Evolutionary conservation across 1,140 invertebrate species (phyloP).

Genomic region (Ganaspis sp.): DNA sequence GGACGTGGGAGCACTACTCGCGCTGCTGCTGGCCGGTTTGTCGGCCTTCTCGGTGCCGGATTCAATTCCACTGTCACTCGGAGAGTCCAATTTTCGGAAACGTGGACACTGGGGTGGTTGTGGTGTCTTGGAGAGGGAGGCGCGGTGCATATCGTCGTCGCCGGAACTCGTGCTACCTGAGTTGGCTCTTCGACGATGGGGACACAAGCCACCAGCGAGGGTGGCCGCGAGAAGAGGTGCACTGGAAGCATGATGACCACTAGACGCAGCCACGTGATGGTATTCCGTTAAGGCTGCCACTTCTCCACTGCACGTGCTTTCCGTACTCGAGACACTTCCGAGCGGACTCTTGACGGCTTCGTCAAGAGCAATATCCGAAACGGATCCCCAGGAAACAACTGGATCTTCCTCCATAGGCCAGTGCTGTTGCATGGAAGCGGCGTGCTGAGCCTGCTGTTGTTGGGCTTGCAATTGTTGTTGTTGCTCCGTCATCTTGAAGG

Average conservation of each 20-base stretch:
- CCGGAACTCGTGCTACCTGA: slow-evolving; percentile 85
- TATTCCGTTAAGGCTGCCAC: slow-evolving; percentile 81
- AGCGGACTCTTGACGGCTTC: slow-evolving; percentile 89
- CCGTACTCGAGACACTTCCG: slow-evolving; percentile 90
- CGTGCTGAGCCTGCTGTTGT: slow-evolving; percentile 65
- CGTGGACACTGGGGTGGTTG: slow-evolving; percentile 77
- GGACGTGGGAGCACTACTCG: slow-evolving; percentile 84
- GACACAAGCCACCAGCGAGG: slow-evolving; percentile 82
- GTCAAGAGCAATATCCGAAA: slow-evolving; percentile 82
- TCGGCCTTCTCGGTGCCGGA: slow-evolving; percentile 91
- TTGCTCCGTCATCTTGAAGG: slow-evolving; percentile 93
- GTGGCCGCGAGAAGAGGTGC: slow-evolving; percentile 87
- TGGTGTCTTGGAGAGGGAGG: slow-evolving; percentile 77
- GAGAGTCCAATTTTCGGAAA: slow-evolving; percentile 90
- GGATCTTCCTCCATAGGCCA: slow-evolving; percentile 74
- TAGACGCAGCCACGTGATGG: slow-evolving; percentile 69
- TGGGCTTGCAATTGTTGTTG: slow-evolving; percentile 86
- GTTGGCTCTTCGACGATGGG: slow-evolving; percentile 84
- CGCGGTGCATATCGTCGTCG: slow-evolving; percentile 84
- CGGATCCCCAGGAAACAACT: slow-evolving; percentile 80
- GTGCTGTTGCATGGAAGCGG: slow-evolving; percentile 72
- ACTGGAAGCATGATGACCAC: slow-evolving; percentile 76
- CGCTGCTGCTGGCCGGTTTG: slow-evolving; percentile 81
- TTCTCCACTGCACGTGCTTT: slow-evolving; percentile 83
- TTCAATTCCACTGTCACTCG: slow-evolving; percentile 94